Evolutionary conservation across 2,888 invertebrate genomes (phyloP), one percentile per base, ranked within the genome.

Genomic region (Pseudoips prasinana): DNA sequence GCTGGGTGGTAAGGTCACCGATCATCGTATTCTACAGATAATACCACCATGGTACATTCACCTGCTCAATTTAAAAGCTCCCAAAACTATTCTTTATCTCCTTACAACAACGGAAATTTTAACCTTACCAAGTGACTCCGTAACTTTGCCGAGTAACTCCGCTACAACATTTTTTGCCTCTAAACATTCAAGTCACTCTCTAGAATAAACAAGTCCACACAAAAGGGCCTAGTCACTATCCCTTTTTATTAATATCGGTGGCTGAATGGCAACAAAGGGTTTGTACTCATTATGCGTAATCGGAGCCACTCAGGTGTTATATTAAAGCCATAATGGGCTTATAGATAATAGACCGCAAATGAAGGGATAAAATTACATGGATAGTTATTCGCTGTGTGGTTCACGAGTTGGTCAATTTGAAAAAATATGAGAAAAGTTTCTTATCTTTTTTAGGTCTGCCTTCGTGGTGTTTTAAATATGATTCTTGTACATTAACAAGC

Each of bases 221-320:
- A 85, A 83, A 14, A 76, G 66, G 66, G 70, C 61, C 62, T 55
- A 74, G 73, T 73, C 74, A 73, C 73, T 74, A 73, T 77, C 78
- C 80, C 78, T 81, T 81, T 86, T 84, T 85, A 83, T 79, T 79
- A 84, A 82, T 76, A 80, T 79, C 79, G 56, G 74, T 78, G 77
- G 79, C 69, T 80, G 79, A 82, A 83, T 77, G 65, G 65, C 57
- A 63, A 81, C 81, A 86, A 87, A 79, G 69, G 80, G 74, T 68
- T 74, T 78, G 69, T 78, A 60, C 73, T 77, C 77, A 80, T 87
- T 84, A 82, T 78, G 61, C 58, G 64, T 80, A 80, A 85, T 82
- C 78, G 69, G 69, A 74, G 55, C 64, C 72, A 66, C 64, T 85
- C 87, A 86, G 87, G 87, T 87, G 87, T 83, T 81, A 75, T 78